A percentile compares a stretch with the other conserved stretches of the same genome.
Evolutionary conservation across 64 coral and sea anemone genomes (phyloP).

Genomic region (Stichodactyla mertensii): DNA sequence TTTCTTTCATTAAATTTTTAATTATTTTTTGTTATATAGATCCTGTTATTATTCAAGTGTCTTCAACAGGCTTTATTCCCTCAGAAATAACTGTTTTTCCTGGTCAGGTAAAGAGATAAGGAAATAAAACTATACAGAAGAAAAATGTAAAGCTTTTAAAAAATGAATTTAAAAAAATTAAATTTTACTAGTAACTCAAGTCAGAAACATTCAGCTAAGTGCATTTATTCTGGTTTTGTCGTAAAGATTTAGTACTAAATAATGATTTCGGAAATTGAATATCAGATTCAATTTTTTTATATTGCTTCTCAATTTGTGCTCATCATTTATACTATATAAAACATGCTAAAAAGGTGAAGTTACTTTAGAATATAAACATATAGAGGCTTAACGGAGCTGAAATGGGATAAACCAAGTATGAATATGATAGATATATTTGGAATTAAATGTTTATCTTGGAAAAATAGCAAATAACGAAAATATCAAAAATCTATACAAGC

Average conservation of each 20-base stretch:
- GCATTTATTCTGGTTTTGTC: neutral
- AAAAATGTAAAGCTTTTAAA: neutral
- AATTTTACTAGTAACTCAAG: neutral
- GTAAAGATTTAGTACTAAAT: neutral
- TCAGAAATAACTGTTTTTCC: constrained; percentile 13
- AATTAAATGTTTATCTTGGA: too few species aligned
- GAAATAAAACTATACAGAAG: neutral
- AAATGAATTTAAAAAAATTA: neutral
- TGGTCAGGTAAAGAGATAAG: constrained; percentile 4
- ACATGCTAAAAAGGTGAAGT: too few species aligned
- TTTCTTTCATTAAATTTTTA: neutral
- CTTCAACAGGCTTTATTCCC: neutral
- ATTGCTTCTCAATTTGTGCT: neutral
- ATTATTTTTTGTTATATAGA: constrained; percentile 9
- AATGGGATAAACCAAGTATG: too few species aligned
- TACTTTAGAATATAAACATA: too few species aligned
- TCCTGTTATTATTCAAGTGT: neutral
- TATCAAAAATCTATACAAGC: too few species aligned
- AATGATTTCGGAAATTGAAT: neutral
- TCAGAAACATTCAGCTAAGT: neutral
- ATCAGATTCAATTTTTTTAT: neutral
- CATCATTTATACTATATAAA: neutral
- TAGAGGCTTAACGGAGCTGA: too few species aligned
- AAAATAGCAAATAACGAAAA: too few species aligned
- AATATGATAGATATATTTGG: too few species aligned